Conservation (phyloP, 2,888 invertebrate genomes). For the Morinoia aosen region DNA sequence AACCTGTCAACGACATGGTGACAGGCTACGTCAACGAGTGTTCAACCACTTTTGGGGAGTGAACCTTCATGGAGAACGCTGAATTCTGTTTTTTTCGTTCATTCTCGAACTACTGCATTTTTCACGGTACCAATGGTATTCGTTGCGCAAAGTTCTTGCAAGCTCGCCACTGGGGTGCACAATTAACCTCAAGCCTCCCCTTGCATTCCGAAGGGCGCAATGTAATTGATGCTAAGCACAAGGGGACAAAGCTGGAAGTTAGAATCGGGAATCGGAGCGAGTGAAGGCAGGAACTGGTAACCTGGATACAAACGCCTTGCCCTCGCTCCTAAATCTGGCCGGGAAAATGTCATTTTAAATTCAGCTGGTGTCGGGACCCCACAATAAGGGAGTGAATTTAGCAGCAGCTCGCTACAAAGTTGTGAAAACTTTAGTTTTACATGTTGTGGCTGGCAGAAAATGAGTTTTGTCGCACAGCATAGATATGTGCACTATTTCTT, state of each 20-base stretch:
- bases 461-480: background rate
- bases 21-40: no score
- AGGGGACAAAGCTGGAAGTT: background rate
- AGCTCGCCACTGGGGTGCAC: background rate
- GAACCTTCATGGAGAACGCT: background rate
- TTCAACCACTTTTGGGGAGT: background rate
- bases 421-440: background rate
- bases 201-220: background rate
- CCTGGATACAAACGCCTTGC: background rate
- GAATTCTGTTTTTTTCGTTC: background rate
- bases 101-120: background rate
- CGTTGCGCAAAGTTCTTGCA: background rate
- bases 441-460: background rate
- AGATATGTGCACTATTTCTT: no score
- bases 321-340: background rate
- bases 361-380: background rate
- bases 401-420: background rate
- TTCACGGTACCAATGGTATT: background rate
- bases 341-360: background rate
- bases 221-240: background rate
- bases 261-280: background rate
- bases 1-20: no score
- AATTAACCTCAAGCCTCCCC: background rate
- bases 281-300: background rate
- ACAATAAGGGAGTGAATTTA: background rate